Percentiles rank a stretch among this genome's conserved stretches.
Evolutionary conservation across 1,140 invertebrate genomes (phyloP).

Genomic region (Apis dorsata): DNA sequence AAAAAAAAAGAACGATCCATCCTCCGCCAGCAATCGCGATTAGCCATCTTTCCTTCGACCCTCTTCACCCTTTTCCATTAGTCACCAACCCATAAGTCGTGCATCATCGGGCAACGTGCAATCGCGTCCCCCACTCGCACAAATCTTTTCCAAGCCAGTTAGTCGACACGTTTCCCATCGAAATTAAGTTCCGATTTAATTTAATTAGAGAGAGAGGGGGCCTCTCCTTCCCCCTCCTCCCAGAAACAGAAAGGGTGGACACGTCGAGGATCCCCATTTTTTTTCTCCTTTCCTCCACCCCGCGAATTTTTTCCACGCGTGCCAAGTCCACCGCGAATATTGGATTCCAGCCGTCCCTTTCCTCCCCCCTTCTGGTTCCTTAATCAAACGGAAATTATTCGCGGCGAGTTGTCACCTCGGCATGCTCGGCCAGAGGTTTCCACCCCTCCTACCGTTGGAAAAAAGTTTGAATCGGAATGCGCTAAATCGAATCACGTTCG

Average conservation of each 20-base stretch:
- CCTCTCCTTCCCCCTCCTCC: too few species aligned
- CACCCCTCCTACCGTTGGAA: conserved; percentile 42
- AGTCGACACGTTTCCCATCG: conserved; percentile 1
- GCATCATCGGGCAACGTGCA: conserved; percentile 19
- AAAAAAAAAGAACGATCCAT: background rate
- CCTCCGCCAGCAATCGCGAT: background rate
- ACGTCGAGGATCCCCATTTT: background rate
- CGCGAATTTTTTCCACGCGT: conserved; percentile 46
- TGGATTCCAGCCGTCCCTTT: conserved; percentile 60
- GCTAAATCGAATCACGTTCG: conserved; percentile 78
- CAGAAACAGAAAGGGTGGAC: background rate
- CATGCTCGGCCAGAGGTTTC: conserved; percentile 32
- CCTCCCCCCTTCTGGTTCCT: conserved; percentile 54
- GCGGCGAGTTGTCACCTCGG: conserved; percentile 71
- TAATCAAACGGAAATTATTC: conserved; percentile 78
- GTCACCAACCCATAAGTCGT: background rate
- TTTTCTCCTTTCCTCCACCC: background rate
- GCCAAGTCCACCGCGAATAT: conserved; percentile 63
- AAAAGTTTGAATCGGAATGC: conserved; percentile 78
- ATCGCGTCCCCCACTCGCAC: background rate
- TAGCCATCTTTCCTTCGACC: background rate
- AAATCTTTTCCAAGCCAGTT: conserved; percentile 39
- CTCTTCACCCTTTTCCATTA: background rate
- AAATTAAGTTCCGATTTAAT: conserved; percentile 71
- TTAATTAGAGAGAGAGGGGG: conserved; percentile 66